phyloP scores from a whole-genome alignment of 2,113 vertebrate genomes.

The Onychostruthus taczanowskii region DNA sequence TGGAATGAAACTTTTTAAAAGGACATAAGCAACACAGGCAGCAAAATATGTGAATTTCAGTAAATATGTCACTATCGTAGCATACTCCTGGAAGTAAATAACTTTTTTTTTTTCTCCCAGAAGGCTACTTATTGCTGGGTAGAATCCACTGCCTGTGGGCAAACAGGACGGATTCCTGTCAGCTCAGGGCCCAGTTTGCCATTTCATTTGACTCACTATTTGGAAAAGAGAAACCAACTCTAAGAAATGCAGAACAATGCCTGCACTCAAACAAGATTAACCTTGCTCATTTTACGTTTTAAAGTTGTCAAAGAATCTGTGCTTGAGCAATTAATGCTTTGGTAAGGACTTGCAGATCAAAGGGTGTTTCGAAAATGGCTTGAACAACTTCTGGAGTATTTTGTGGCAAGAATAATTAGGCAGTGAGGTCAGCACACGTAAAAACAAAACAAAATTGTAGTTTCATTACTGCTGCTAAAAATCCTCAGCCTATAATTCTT shows the following conservation, averaged over 20 bases:
- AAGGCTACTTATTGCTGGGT: background rate
- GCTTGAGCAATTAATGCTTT: background rate
- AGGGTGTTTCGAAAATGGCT: background rate
- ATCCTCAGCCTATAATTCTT: background rate
- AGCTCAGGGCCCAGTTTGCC: background rate
- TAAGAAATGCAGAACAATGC: conserved; percentile 3
- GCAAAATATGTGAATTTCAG: background rate
- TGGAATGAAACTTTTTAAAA: background rate
- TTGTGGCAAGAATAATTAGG: background rate
- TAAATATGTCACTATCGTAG: background rate
- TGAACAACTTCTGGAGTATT: background rate
- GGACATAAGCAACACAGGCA: background rate
- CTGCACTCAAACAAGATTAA: background rate
- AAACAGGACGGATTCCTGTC: background rate
- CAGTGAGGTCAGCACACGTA: background rate
- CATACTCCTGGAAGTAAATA: background rate
- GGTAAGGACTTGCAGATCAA: background rate
- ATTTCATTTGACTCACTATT: conserved; percentile 20
- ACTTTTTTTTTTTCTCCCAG: background rate
- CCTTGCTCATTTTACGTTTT: background rate
- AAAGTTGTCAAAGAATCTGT: background rate
- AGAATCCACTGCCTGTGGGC: conserved; percentile 17
- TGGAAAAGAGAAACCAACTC: background rate
- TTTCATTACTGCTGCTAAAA: background rate
- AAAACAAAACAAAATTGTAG: background rate